phyloP scores from a whole-genome alignment of 2,888 invertebrate genomes.

The Phymatocera aterrima region DNA sequence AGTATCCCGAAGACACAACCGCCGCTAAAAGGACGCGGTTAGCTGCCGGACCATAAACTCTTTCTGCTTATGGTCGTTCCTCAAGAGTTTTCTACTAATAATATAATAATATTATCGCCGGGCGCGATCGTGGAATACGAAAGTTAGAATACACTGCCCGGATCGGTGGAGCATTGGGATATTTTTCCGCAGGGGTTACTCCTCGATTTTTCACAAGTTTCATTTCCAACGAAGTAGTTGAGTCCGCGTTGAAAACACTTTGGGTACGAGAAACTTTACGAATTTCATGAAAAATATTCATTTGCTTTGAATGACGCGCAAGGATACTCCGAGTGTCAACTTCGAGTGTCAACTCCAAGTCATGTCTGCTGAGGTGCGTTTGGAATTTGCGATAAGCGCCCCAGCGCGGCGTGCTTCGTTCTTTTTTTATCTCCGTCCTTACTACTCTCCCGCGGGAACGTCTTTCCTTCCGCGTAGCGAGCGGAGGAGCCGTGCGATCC shows the following conservation, averaged over 20 bases:
- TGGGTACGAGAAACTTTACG: background rate
- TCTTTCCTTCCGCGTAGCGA: constrained; percentile 29
- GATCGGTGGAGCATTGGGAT: background rate
- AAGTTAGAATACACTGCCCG: background rate
- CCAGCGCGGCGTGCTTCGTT: constrained; percentile 1
- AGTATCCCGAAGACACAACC: background rate
- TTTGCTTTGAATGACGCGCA: constrained; percentile 25
- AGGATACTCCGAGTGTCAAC: constrained; percentile 29
- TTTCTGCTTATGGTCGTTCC: background rate
- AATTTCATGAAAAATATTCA: constrained; percentile 28
- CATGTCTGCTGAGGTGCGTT: constrained; percentile 14
- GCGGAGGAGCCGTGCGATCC: constrained; percentile 39
- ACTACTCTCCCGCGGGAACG: constrained; percentile 21
- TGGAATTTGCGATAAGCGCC: constrained; percentile 32
- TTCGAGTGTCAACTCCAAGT: constrained; percentile 6
- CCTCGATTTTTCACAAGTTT: constrained; percentile 4
- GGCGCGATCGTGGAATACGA: constrained; percentile 5
- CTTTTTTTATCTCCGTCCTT: background rate
- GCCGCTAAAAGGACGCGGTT: background rate
- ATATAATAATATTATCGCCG: background rate
- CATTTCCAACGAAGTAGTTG: too few species aligned
- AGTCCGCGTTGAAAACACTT: too few species aligned
- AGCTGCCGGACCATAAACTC: constrained; percentile 9
- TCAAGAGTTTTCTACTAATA: background rate
- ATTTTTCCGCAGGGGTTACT: background rate